Evolutionary conservation across 2,797 vertebrate species (phyloP).

Genomic region (Bradypodion pumilum): DNA sequence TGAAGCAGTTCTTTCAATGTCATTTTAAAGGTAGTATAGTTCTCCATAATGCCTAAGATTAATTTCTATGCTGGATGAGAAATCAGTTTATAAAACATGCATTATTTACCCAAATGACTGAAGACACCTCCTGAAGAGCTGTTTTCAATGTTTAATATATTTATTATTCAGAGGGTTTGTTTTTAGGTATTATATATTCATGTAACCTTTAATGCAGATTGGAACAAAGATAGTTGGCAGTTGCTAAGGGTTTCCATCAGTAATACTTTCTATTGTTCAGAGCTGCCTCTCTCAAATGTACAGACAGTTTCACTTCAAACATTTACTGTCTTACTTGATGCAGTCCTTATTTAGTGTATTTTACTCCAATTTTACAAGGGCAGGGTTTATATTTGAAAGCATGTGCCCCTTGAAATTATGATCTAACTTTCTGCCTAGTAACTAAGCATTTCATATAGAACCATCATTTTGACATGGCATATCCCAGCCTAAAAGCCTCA

Average conservation of each 20-base stretch:
- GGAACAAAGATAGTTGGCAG: conserved; percentile 24
- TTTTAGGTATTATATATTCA: conserved; percentile 60
- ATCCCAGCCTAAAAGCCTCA: neutral
- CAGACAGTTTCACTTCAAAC: neutral
- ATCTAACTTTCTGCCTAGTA: neutral
- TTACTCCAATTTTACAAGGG: neutral
- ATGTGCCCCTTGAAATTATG: no score
- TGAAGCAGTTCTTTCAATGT: conserved; percentile 13
- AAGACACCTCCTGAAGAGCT: conserved; percentile 39
- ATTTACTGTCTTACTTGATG: neutral
- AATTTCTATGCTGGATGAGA: neutral
- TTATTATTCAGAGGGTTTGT: conserved; percentile 56
- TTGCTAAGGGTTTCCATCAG: conserved; percentile 19
- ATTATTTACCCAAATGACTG: conserved; percentile 57
- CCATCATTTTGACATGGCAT: neutral
- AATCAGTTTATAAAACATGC: conserved; percentile 20
- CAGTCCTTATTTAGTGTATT: neutral
- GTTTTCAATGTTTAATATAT: conserved; percentile 52
- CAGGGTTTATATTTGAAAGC: neutral
- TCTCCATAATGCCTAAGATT: no score
- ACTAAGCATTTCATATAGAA: neutral
- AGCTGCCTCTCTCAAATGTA: neutral
- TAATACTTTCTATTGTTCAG: neutral
- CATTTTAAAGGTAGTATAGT: conserved; percentile 17
- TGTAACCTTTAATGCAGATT: conserved; percentile 55